Evolutionary conservation across 2,113 vertebrate genomes (phyloP), one percentile per base, ranked within the genome.

Genomic region (Fregata magnificens): DNA sequence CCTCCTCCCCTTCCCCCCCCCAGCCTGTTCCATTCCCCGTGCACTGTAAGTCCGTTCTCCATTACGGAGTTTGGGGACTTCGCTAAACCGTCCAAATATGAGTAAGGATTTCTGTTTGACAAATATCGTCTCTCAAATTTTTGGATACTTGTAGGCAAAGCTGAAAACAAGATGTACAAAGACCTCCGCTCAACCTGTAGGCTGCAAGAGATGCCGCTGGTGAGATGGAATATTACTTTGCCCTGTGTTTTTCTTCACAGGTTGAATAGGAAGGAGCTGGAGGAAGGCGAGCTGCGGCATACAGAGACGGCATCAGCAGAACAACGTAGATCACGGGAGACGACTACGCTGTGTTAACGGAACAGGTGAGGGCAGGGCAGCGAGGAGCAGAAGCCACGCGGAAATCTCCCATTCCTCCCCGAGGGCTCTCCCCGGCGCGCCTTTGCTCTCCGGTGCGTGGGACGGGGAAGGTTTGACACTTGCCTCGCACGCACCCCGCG

Each of bases 1-100:
- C 71, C 93, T 95, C 88, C 92, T 91, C 95, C 88, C 66, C 83
- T 53, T 67, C 81, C 56, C 70, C 61, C 65, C 74, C 77, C 66
- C 81, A 89, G 53, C 36, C 65, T 21, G 13, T 18, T 69, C 69
- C 40, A 9, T 11, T 49, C 16, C 11, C 80, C 50, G 52, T 42
- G 22, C 0, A 0, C 62, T 26, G 3, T 12, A 40, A n/a, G 20
- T 44, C 69, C 52, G 47, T 49, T 11, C 63, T 65, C 70, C 45
- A 2, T 0, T 14, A 14, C 2, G 7, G n/a, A 74, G 38, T n/a
- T 7, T 15, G 38, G 24, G 18, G 22, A 56, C n/a, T 86, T 70
- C 38, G 50, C 26, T 55, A 55, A 86, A 52, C 28, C 29, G 34
- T 8, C 5, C 45, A 19, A 61, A 80, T 0, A 1, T 40, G 38